phyloP scores from a whole-genome alignment of 2,888 invertebrate genomes.

The Drosophila macrothrix region DNA sequence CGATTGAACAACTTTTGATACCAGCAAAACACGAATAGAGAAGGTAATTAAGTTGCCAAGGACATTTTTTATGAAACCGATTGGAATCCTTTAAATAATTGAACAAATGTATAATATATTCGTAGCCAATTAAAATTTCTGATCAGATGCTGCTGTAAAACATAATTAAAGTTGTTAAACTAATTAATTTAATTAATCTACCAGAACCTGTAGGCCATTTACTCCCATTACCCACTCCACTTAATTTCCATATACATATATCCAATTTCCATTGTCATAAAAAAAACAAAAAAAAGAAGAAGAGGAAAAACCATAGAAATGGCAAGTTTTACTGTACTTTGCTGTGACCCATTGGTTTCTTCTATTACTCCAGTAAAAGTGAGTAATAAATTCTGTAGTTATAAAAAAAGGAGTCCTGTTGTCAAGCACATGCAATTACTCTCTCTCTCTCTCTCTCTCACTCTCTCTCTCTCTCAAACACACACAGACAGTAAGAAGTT shows the following conservation, averaged over 20 bases:
- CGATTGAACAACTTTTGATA: not conserved
- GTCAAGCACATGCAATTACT: slow-evolving; percentile 50
- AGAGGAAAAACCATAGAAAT: slow-evolving; percentile 12
- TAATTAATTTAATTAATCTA: not conserved
- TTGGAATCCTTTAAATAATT: not conserved
- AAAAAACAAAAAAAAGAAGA: not conserved
- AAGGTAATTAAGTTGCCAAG: not conserved
- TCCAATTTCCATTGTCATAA: not conserved
- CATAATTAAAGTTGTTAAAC: not conserved
- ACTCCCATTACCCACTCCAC: not conserved
- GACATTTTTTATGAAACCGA: not conserved
- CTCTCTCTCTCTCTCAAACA: slow-evolving; percentile 1
- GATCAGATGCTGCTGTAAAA: not conserved
- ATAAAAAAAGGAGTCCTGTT: slow-evolving; percentile 46
- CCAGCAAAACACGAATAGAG: not conserved
- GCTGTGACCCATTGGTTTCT: slow-evolving; percentile 6
- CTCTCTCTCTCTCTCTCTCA: slow-evolving; percentile 32
- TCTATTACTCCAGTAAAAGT: slow-evolving; percentile 26
- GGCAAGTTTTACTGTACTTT: slow-evolving; percentile 70
- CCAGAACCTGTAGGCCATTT: not conserved
- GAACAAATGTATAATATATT: not conserved
- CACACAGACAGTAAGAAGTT: slow-evolving; percentile 1
- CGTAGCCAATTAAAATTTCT: not conserved
- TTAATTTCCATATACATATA: slow-evolving; percentile 2
- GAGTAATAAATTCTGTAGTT: slow-evolving; percentile 43